phyloP scores from a whole-genome alignment of 2,113 vertebrate species.

The Atlantisia rogersi region DNA sequence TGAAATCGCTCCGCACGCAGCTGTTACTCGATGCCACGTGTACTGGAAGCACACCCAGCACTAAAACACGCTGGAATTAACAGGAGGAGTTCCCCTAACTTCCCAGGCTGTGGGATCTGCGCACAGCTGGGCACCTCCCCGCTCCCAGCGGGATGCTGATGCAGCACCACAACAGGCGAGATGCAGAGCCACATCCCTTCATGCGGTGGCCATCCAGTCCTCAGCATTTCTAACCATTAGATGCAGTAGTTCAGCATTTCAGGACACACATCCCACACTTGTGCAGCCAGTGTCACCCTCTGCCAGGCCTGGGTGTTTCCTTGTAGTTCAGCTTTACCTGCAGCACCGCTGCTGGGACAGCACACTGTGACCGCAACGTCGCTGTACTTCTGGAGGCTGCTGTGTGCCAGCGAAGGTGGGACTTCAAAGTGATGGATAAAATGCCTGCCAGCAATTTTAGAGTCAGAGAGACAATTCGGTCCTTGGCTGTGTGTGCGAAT shows the following conservation, averaged over 20 bases:
- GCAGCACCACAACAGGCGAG: not conserved
- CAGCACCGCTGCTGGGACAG: not conserved
- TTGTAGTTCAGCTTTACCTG: not conserved
- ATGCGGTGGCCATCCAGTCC: not conserved
- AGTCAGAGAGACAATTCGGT: constrained; percentile 35
- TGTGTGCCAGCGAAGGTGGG: not conserved
- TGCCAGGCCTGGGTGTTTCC: not conserved
- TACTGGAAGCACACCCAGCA: not conserved
- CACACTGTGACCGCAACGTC: not conserved
- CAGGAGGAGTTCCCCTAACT: not conserved
- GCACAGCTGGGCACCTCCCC: not conserved
- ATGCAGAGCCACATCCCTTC: not conserved
- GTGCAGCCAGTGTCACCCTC: not conserved
- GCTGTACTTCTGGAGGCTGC: not conserved
- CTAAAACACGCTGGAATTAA: not conserved
- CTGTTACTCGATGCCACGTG: fast-evolving
- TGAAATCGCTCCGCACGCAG: not conserved
- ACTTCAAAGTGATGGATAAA: constrained; percentile 25
- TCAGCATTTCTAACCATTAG: not conserved
- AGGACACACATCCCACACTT: no score
- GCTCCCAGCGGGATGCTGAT: not conserved
- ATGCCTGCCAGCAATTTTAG: constrained; percentile 23
- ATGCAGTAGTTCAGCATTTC: not conserved
- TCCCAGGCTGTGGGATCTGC: not conserved
- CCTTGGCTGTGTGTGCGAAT: not conserved